These are phyloP conservation scores for Petaurus breviceps DNA, from an alignment of 2,113 vertebrate genomes.

Conservation along the genomic window DNA sequence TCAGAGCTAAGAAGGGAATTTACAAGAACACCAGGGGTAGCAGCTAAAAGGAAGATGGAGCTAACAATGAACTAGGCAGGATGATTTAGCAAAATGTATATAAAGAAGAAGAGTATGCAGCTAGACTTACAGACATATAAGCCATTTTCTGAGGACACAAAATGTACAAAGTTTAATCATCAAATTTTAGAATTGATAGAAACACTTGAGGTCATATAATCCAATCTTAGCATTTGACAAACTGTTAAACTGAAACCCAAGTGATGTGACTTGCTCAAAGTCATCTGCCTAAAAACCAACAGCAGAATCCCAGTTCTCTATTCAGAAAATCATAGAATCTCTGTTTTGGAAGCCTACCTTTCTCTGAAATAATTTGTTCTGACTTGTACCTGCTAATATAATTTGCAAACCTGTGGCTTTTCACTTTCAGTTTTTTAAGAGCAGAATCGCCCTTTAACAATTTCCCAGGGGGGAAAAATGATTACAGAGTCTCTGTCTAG, in stretches of 20 bases:
- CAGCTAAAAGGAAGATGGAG: neutral
- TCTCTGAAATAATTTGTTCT: neutral
- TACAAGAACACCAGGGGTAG: conserved; percentile 27
- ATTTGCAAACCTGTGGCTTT: neutral
- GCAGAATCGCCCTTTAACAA: neutral
- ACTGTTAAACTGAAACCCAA: neutral
- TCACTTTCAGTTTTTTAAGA: neutral
- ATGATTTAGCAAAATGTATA: neutral
- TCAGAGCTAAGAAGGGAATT: conserved; percentile 26
- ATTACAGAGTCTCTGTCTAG: neutral
- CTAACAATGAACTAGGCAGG: neutral
- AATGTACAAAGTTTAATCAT: neutral
- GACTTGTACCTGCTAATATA: neutral
- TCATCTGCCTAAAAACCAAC: neutral
- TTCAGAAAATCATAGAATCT: neutral
- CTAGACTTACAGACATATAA: neutral
- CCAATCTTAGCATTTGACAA: neutral
- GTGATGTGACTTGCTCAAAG: neutral
- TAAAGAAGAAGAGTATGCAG: neutral
- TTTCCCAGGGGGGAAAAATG: neutral
- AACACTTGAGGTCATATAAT: neutral
- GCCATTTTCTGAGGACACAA: neutral
- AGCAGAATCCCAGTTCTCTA: neutral
- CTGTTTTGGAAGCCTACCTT: neutral
- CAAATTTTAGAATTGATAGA: neutral